Conservation (phyloP, 2,888 invertebrate genomes). For the Sminthurides aquaticus region DNA sequence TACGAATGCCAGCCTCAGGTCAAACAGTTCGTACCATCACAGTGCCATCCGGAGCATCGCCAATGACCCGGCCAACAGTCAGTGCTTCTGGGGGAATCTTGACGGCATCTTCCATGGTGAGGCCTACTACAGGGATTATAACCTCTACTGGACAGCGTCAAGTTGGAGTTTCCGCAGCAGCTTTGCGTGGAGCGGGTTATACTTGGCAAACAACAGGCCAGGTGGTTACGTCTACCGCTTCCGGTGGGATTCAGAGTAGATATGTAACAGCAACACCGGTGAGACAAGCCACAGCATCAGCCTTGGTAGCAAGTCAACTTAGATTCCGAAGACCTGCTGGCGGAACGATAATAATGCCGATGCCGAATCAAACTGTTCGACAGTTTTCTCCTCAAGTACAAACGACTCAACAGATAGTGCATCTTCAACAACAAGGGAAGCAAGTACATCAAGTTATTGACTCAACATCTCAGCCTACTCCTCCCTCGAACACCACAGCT, state of each 20-base stretch:
- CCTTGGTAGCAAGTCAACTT: slow-evolving; percentile 3
- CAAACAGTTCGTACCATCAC: slow-evolving; percentile 13
- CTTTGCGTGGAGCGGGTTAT: slow-evolving; percentile 25
- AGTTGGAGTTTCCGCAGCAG: slow-evolving; percentile 28
- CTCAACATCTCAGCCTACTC: too few relatives aligned
- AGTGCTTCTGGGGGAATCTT: not conserved
- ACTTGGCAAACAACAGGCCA: slow-evolving; percentile 21
- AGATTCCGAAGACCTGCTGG: not conserved
- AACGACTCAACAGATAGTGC: too few relatives aligned
- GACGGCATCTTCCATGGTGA: slow-evolving; percentile 23
- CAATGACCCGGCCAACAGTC: not conserved
- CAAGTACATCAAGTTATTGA: too few relatives aligned
- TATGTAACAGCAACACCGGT: slow-evolving; percentile 26
- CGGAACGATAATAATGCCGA: slow-evolving; percentile 12
- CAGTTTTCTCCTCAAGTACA: not conserved
- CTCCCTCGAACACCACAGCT: too few relatives aligned
- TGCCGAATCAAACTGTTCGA: not conserved
- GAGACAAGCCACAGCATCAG: slow-evolving; percentile 23
- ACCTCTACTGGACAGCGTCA: slow-evolving; percentile 24
- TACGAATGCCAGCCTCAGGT: not conserved
- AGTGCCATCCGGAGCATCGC: slow-evolving; percentile 1
- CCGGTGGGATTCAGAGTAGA: slow-evolving; percentile 1
- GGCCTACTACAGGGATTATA: slow-evolving; percentile 11
- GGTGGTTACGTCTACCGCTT: slow-evolving; percentile 3
- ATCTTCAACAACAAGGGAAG: too few relatives aligned